Base-by-base conservation (phyloP, 2,888 invertebrate genomes). In the Biston stratarius region DNA sequence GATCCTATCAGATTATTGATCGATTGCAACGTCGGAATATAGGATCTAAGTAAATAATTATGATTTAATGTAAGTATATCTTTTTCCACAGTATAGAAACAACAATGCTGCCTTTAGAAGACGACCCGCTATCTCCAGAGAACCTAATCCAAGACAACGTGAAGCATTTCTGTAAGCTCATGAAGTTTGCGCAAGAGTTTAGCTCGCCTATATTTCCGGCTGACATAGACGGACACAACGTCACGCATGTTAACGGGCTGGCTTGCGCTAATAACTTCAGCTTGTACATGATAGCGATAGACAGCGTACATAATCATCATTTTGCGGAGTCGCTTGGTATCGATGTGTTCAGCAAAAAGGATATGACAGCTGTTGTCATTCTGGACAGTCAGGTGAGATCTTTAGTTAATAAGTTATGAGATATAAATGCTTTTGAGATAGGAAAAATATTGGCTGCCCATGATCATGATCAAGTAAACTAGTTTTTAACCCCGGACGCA, bases 291-390 rank as follows among this genome's bases (percentile, higher is more conserved):
- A 87, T 97, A 44, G 96, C 96, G 0, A 94, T 98, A 75, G 97
- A 98, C 83, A 96, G 96, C 74, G 86, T 96, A 1, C 89, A 94
- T 61, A 96, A 96, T 81, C 95, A 95, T 74, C 95, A 96, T 78
- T 97, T 97, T 81, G 96, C 97, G 0, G 96, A 97, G 81, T 95
- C 95, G 34, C 94, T 98, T 6, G 97, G 97, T 2, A 94, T 97
- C 33, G 95, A 97, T 84, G 87, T 97, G 42, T 84, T 87, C 11
- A 94, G 91, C 49, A 92, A 84, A 67, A 94, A 89, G 67, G 95
- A 96, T 78, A 95, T 94, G 87, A 96, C 96, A 42, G 95, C 95
- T 38, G 95, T 95, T 52, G 94, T 97, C 61, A 96, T 97, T 78
- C 88, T 97, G 73, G 96, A 97, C 87, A 95, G 95, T 74, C 94